These are phyloP conservation scores for Ormyrus nitidulus DNA, from an alignment of 2,888 invertebrate species.

Conservation along the genomic window DNA sequence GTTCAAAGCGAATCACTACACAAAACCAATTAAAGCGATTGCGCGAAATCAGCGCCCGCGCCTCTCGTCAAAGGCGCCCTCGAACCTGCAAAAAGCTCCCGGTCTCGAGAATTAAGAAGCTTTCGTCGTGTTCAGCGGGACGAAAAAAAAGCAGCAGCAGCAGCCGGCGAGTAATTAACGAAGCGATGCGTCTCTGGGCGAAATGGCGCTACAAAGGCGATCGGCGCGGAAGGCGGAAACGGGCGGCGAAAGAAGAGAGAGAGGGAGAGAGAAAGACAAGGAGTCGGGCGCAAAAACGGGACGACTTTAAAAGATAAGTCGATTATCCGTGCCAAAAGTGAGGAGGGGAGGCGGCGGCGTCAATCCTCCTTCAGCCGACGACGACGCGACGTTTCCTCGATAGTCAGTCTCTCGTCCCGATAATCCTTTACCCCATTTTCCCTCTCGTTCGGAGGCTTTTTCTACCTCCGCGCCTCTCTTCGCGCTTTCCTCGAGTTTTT, in stretches of 20 bases:
- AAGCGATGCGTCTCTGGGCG: too few relatives aligned
- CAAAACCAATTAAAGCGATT: too few relatives aligned
- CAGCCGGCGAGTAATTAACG: too few relatives aligned
- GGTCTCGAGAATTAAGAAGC: slow-evolving; percentile 20
- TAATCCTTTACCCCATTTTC: slow-evolving; percentile 49
- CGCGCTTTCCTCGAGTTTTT: slow-evolving; percentile 17
- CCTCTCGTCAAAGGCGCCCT: too few relatives aligned
- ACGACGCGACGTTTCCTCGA: neutral
- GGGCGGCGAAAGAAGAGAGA: slow-evolving; percentile 1
- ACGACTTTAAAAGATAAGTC: slow-evolving; percentile 50
- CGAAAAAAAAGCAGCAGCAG: too few relatives aligned
- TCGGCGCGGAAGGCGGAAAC: too few relatives aligned
- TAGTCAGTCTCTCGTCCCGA: slow-evolving; percentile 4
- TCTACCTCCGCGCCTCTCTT: neutral
- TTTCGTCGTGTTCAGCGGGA: too few relatives aligned
- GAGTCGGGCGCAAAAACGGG: neutral
- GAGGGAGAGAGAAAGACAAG: neutral
- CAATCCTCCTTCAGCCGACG: neutral
- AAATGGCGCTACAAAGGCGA: too few relatives aligned
- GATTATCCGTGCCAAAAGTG: slow-evolving; percentile 51
- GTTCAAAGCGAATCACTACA: too few relatives aligned
- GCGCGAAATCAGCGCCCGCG: too few relatives aligned
- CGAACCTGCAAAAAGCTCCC: too few relatives aligned
- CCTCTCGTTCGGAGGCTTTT: slow-evolving; percentile 8
- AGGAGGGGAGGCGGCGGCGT: neutral